Percentiles rank a stretch among this genome's conserved stretches.
phyloP scores from a whole-genome alignment of 2,113 vertebrate species.

The Perognathus longimembris region DNA sequence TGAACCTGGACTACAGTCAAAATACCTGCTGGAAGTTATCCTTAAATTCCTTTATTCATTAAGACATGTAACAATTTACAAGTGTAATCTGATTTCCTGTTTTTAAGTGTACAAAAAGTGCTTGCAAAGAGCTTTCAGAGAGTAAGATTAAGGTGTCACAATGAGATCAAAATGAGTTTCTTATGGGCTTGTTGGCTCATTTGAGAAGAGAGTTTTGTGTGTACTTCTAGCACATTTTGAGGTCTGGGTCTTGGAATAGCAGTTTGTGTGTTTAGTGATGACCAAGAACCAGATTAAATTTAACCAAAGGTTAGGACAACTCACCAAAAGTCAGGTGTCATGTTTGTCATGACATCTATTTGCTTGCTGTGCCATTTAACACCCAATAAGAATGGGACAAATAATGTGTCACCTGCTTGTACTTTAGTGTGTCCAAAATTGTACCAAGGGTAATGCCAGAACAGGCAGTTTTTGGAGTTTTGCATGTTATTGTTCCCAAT shows the following conservation, averaged over 20 bases:
- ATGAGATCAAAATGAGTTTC: background rate
- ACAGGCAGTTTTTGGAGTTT: background rate
- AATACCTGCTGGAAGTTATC: background rate
- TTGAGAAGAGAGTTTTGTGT: constrained; percentile 9
- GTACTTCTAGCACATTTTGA: background rate
- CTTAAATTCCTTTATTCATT: constrained; percentile 53
- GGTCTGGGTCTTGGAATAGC: background rate
- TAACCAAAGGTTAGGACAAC: background rate
- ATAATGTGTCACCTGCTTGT: background rate
- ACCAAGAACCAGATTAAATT: constrained; percentile 16
- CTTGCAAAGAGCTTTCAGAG: constrained; percentile 23
- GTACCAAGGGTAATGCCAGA: background rate
- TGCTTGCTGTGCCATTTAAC: background rate
- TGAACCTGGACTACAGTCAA: constrained; percentile 8
- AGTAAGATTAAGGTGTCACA: constrained; percentile 27
- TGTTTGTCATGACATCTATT: background rate
- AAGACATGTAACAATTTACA: constrained; percentile 42
- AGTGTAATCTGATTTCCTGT: constrained; percentile 18
- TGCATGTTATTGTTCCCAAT: background rate
- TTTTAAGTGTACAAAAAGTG: background rate
- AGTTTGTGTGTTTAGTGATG: background rate
- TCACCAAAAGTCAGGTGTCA: background rate
- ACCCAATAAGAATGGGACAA: background rate
- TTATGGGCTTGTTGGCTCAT: background rate
- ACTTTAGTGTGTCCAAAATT: background rate